These are phyloP conservation scores for Euura saliciscinereae DNA, from an alignment of 1,140 invertebrate species.

Conservation along the genomic window DNA sequence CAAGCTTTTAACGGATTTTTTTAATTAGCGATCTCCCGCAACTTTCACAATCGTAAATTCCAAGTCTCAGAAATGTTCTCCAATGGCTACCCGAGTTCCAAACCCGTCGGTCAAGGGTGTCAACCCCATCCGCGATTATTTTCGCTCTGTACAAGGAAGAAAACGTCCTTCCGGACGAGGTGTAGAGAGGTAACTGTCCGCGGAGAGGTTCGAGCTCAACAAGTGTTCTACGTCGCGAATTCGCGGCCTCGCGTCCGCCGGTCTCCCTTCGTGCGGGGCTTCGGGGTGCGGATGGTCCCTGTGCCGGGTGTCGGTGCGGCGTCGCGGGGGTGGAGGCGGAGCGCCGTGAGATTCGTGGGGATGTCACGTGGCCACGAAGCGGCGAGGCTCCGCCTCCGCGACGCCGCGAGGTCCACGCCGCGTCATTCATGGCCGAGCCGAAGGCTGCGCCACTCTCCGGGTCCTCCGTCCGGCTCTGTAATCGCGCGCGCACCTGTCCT, in stretches of 20 bases:
- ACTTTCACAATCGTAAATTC: too few species aligned
- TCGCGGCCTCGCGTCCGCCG: conserved; percentile 19
- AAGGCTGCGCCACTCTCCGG: conserved; percentile 50
- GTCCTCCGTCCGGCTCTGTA: conserved; percentile 40
- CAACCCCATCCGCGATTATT: too few species aligned
- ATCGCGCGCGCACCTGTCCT: conserved; percentile 37
- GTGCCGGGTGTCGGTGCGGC: conserved; percentile 22
- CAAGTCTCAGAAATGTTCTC: too few species aligned
- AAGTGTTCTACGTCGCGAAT: conserved; percentile 42
- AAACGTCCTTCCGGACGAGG: too few species aligned
- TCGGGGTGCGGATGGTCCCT: conserved; percentile 14
- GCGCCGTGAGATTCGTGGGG: conserved; percentile 23
- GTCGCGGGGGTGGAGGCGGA: conserved; percentile 27
- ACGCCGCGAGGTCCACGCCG: conserved; percentile 18
- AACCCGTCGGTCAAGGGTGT: too few species aligned
- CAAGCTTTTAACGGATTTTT: neutral
- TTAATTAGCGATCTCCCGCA: neutral
- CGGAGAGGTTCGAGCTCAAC: conserved; percentile 33
- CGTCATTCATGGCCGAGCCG: conserved; percentile 59
- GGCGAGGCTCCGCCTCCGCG: conserved; percentile 44
- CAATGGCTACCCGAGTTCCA: too few species aligned
- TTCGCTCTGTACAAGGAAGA: too few species aligned
- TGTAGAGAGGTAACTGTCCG: too few species aligned
- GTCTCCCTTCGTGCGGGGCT: conserved; percentile 12
- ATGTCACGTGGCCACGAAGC: conserved; percentile 55